Base-by-base conservation (phyloP, 2,797 vertebrate genomes). In the Myripristis jacobus region DNA sequence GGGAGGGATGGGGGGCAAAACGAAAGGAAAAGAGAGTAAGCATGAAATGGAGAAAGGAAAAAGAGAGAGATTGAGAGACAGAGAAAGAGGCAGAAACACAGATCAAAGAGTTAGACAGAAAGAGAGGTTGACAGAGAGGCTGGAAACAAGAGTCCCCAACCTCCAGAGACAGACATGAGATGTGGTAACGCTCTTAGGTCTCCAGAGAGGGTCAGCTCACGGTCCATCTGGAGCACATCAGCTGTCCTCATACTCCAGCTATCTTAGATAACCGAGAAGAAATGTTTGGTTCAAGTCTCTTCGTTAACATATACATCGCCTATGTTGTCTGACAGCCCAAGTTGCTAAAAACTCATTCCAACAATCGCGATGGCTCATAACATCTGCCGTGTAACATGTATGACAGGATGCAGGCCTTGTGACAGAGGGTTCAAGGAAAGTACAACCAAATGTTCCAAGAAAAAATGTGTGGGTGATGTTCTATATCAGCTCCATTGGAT, bases 151-250 rank as follows among this genome's bases (percentile, higher is more conserved):
- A 55, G 57, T 61, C 38, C 38, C 6, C 53, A 59, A 61, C 38
- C 66, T 74, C 65, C 4, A 4, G 22, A 64, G 82, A 64, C 52
- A 53, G 60, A 66, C 18, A 44, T 22, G 62, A 74, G 65, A 85
- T 68, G 70, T 65, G 66, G 21, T 66, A 77, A 77, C 66, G 54
- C 64, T 68, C 58, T 27, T 29, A 16, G 16, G 62, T 65, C 75
- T 73, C 46, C 12, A 9, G 71, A 63, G 70, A 63, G 27, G 72
- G 60, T 80, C 73, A 70, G 67, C 55, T 66, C 67, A 3, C 18
- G 36, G 65, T 70, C 81, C 86, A 91, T 88, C 84, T 87, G 83
- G 71, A 83, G 70, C 34, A 0, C 18, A 75, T 89, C 78, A 63
- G 22, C 63, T 57, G 4, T 18, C 57, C 52, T 21, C 62, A 22